Base-by-base conservation (phyloP, 2,888 invertebrate genomes). In the Thymelicus acteon region DNA sequence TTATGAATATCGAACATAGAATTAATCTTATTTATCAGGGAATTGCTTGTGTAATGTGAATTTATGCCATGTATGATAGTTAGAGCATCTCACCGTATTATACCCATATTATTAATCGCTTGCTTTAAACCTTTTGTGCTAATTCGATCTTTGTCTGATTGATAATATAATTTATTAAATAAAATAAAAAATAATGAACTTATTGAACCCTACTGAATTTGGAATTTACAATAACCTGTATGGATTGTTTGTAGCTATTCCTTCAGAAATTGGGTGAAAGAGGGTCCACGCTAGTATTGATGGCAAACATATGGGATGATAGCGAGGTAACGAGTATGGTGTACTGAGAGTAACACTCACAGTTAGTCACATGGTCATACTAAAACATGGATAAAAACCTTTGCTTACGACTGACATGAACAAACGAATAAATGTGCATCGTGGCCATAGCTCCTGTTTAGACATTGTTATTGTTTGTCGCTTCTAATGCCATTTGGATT, bases 241-340 rank as follows among this genome's bases (percentile, higher is more conserved):
- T 37, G 47, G 7, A 67, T 75, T 89, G 80, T 90, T 91, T 89
- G 81, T 93, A 93, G 93, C 85, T 85, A 80, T 84, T 92, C 79
- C 91, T 92, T 77, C 92, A 84, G 73, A 87, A 91, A 90, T 90
- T 92, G 92, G 92, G 91, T 85, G 93, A 93, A 89, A 93, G 92
- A 86, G 93, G 93, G 86, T 93, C 93, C 83, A 82, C 89, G 75
- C 88, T 93, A 85, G 90, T 90, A 85, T 90, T 88, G 83, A 88
- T 92, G 88, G 86, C 88, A 84, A 91, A 87, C 86, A 82, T 91
- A 76, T 87, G 87, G 91, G 90, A 92, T 76, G 75, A 81, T 66
- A 85, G 83, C 73, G 84, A 92, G 92, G 92, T 93, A 92, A 91
- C 78, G 79, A 64, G 76, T 72, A 72, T 31, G 12, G 10, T 37